These are phyloP conservation scores for Chiridota heheva DNA, from an alignment of 35 echinoderm and acorn worm genomes.

Conservation along the genomic window DNA sequence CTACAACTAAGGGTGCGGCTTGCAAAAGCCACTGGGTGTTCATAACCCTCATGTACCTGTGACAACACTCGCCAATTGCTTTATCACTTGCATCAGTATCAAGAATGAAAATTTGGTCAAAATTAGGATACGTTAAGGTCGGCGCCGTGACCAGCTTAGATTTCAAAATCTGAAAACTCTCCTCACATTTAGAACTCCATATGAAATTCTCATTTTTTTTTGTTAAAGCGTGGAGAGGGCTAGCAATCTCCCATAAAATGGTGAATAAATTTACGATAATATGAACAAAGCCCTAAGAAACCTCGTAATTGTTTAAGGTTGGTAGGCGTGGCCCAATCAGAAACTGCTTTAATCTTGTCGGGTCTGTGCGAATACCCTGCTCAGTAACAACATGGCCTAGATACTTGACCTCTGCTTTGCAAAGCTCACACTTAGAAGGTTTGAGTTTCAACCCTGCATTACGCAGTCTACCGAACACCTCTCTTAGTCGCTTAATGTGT, in stretches of 20 bases:
- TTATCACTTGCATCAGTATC: constrained; percentile 59
- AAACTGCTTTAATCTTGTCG: constrained; percentile 35
- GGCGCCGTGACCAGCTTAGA: constrained; percentile 13
- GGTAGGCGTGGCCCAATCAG: not conserved
- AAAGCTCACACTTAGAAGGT: constrained; percentile 47
- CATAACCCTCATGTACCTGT: constrained; percentile 33
- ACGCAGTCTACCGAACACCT: constrained; percentile 19
- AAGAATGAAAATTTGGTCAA: constrained; percentile 18
- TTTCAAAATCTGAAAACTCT: constrained; percentile 28
- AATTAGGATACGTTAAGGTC: constrained; percentile 40
- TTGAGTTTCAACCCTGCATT: constrained; percentile 49
- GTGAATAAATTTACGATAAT: constrained; percentile 51
- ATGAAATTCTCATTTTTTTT: constrained; percentile 20
- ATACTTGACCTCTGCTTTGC: constrained; percentile 11
- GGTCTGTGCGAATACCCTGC: constrained; percentile 34
- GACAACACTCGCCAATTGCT: constrained; percentile 49
- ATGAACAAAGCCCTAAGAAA: constrained; percentile 44
- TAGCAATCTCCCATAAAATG: constrained; percentile 42
- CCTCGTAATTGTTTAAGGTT: not conserved
- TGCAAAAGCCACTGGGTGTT: constrained; percentile 45
- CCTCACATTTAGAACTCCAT: constrained; percentile 34
- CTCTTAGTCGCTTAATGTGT: not conserved
- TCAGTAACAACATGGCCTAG: constrained; percentile 39
- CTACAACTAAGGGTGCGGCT: constrained; percentile 6
- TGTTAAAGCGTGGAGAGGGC: constrained; percentile 50